A percentile compares a stretch with the other conserved stretches of the same genome.
Evolutionary conservation across 2,888 invertebrate species (phyloP).

Genomic region (Tetrapedia diversipes): DNA sequence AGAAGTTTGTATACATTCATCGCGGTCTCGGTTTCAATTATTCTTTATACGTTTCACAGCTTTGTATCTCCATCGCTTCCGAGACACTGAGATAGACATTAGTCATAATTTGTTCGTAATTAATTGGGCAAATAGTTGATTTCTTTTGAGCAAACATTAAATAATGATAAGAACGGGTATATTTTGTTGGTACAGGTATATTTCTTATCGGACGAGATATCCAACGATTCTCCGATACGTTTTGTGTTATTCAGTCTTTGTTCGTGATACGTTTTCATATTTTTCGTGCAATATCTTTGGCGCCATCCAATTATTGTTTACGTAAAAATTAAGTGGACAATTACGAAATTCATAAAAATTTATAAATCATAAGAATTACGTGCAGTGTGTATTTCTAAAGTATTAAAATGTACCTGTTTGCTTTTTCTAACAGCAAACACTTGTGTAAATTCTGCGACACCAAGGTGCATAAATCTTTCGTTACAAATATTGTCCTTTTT

Average conservation of each 20-base stretch:
- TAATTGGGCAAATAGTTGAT: neutral
- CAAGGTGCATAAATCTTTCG: too few species aligned
- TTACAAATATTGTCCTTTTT: too few species aligned
- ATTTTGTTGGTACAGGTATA: too few species aligned
- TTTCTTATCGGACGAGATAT: neutral
- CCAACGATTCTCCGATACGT: neutral
- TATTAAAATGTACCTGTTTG: too few species aligned
- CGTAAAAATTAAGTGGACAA: too few species aligned
- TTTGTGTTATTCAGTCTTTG: neutral
- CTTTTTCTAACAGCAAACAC: too few species aligned
- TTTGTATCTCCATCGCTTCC: neutral
- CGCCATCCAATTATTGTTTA: too few species aligned
- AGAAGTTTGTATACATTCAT: neutral
- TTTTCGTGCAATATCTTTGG: neutral
- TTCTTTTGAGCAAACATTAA: neutral
- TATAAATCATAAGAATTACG: neutral
- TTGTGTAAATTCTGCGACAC: too few species aligned
- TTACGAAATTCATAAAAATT: neutral
- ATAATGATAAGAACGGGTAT: neutral
- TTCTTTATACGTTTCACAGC: neutral
- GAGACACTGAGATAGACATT: neutral
- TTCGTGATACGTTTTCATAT: neutral
- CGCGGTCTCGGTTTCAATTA: neutral
- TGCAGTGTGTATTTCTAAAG: too few species aligned
- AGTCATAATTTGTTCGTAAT: too few species aligned